Conservation (phyloP, 2,113 vertebrate genomes). For the Morone saxatilis region DNA sequence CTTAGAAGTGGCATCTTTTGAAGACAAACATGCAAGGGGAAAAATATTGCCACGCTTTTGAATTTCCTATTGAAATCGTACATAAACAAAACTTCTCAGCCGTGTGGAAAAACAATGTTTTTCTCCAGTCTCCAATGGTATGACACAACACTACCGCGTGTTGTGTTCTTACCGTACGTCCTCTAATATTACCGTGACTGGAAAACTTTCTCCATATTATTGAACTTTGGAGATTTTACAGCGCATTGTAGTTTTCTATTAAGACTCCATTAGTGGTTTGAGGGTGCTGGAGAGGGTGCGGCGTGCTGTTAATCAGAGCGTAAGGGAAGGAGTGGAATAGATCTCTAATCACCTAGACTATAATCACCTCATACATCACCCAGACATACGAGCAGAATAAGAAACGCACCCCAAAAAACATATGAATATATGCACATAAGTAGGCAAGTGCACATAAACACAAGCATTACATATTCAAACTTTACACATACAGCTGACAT, state of each 20-base stretch:
- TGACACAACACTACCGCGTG: neutral
- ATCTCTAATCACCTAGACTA: conserved; percentile 72
- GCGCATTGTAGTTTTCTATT: conserved; percentile 40
- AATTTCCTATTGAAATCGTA: conserved; percentile 24
- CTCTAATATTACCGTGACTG: conserved; percentile 19
- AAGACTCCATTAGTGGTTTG: conserved; percentile 55
- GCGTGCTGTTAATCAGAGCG: conserved; percentile 68
- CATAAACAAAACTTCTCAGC: conserved; percentile 21
- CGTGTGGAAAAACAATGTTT: conserved; percentile 23
- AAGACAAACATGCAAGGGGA: conserved; percentile 41
- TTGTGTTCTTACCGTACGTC: neutral
- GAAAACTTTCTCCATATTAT: conserved; percentile 30
- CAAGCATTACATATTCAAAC: neutral
- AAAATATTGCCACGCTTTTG: conserved; percentile 16
- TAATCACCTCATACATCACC: conserved; percentile 76
- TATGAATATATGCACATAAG: neutral
- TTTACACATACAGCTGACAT: neutral
- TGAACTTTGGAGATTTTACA: conserved; percentile 52
- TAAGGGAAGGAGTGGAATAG: conserved; percentile 64
- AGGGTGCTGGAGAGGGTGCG: conserved; percentile 40
- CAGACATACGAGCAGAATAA: conserved; percentile 19
- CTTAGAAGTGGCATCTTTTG: conserved; percentile 58
- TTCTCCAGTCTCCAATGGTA: neutral
- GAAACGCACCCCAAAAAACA: conserved; percentile 20
- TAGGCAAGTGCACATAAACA: neutral